Percentiles rank a stretch among this genome's conserved stretches.
Conservation (phyloP, 2,113 vertebrate species). For the Pelmatolapia mariae region DNA sequence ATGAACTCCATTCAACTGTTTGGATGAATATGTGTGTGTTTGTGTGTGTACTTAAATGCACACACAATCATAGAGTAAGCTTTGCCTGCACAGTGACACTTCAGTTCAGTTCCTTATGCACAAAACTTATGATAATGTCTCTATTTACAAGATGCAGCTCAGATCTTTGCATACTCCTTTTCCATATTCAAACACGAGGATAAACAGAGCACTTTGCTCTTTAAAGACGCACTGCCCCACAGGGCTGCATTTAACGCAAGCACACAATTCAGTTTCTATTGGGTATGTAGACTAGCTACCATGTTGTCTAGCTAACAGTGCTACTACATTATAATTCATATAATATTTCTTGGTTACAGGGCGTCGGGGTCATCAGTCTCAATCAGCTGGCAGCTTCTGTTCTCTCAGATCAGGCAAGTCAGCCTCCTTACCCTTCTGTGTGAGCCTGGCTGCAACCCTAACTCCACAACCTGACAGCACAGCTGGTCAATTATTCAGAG, state of each 20-base stretch:
- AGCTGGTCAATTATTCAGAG: conserved; percentile 64
- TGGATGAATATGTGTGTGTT: background rate
- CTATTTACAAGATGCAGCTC: background rate
- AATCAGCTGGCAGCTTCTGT: background rate
- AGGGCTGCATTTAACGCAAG: background rate
- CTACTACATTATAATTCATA: background rate
- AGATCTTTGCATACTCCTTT: conserved; percentile 36
- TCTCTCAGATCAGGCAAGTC: background rate
- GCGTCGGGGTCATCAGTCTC: background rate
- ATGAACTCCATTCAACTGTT: background rate
- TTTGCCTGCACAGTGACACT: background rate
- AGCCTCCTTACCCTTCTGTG: conserved; percentile 13
- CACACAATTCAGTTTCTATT: background rate
- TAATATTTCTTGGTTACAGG: background rate
- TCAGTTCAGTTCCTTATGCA: background rate
- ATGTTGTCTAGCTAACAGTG: background rate
- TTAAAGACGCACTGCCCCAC: background rate
- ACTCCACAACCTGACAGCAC: conserved; percentile 26
- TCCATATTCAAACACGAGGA: conserved; percentile 40
- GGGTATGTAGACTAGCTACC: background rate
- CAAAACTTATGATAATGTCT: background rate
- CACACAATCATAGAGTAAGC: background rate
- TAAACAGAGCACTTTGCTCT: background rate
- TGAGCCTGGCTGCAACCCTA: conserved; percentile 11
- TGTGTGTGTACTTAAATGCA: background rate